Percentiles rank a stretch among this genome's conserved stretches.
These are phyloP conservation scores for Proales similis DNA, from an alignment of 1,140 invertebrate species.

Conservation along the genomic window DNA sequence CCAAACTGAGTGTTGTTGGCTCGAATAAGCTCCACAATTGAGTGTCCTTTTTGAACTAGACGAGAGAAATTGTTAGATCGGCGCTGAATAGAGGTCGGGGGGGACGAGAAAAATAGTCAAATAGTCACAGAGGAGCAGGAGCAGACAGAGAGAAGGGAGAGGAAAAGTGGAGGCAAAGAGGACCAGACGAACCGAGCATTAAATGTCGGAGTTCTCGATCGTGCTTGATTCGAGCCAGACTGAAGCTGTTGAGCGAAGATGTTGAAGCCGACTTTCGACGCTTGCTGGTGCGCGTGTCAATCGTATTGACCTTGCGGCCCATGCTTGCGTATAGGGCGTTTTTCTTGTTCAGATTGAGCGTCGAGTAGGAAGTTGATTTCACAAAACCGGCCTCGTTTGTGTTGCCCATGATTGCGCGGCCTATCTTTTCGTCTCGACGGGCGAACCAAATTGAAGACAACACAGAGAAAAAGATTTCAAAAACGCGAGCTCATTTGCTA, in stretches of 20 bases:
- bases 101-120: background rate
- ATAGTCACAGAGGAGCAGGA: constrained; percentile 8
- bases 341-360: constrained; percentile 31
- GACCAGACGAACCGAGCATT: too few relatives aligned
- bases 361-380: constrained; percentile 27
- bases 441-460: too few relatives aligned
- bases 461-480: too few relatives aligned
- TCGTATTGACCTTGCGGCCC: background rate
- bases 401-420: constrained; percentile 19
- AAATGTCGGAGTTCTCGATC: constrained; percentile 23
- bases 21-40: constrained; percentile 18
- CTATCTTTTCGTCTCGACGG: background rate
- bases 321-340: constrained; percentile 20
- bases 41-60: constrained; percentile 37
- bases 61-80: constrained; percentile 16
- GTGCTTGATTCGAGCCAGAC: background rate
- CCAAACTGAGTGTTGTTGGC: constrained; percentile 31
- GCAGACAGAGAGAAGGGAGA: too few relatives aligned
- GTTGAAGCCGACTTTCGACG: constrained; percentile 33
- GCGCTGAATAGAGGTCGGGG: background rate
- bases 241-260: constrained; percentile 8
- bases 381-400: constrained; percentile 1
- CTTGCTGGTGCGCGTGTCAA: constrained; percentile 3
- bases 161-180: too few relatives aligned
- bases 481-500: too few relatives aligned